A percentile compares a stretch with the other conserved stretches of the same genome.
Evolutionary conservation across 2,888 invertebrate species (phyloP).

Genomic region (Pteria penguin): DNA sequence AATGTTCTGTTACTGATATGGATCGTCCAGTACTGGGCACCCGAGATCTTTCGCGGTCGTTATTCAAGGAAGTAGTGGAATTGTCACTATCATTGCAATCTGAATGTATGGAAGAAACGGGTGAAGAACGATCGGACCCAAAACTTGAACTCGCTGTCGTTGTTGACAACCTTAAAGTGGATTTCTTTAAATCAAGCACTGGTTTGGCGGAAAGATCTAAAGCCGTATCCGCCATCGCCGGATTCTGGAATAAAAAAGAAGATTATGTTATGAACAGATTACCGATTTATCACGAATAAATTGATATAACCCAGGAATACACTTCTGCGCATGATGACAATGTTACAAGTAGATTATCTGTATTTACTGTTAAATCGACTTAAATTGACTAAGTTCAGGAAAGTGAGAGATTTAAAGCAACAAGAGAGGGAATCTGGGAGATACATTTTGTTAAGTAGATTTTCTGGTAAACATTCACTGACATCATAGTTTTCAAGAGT

Average conservation of each 20-base stretch:
- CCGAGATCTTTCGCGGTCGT: constrained; percentile 43
- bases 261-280: background rate
- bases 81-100: constrained; percentile 56
- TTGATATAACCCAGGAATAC: too few relatives aligned
- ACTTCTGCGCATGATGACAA: too few relatives aligned
- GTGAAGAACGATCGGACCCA: constrained; percentile 41
- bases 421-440: too few relatives aligned
- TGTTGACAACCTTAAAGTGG: background rate
- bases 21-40: background rate
- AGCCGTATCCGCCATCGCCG: constrained; percentile 60
- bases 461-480: too few relatives aligned
- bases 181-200: constrained; percentile 24
- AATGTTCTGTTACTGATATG: constrained; percentile 23
- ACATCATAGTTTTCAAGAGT: too few relatives aligned
- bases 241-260: constrained; percentile 17
- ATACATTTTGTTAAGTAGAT: too few relatives aligned
- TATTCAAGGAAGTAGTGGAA: constrained; percentile 28
- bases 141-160: constrained; percentile 18
- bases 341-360: too few relatives aligned
- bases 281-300: too few relatives aligned
- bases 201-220: constrained; percentile 62
- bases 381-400: too few relatives aligned
- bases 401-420: too few relatives aligned
- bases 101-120: constrained; percentile 48
- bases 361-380: too few relatives aligned